Evolutionary conservation across 2,888 invertebrate species (phyloP).

Genomic region (Leucozona laternaria): DNA sequence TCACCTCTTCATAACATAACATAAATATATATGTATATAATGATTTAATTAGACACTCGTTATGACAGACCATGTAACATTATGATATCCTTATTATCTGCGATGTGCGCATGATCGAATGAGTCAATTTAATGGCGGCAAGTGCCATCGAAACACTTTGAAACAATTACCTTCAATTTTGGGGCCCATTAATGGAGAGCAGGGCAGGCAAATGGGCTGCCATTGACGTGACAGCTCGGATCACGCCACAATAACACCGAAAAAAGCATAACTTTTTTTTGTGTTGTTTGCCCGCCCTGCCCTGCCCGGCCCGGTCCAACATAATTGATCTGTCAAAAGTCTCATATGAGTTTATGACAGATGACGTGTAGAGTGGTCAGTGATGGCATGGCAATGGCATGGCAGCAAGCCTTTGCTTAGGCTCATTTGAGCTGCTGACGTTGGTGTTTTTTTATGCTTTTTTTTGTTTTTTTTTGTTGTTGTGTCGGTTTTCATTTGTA

Average conservation of each 20-base stretch:
- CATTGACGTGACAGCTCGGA: constrained; percentile 72
- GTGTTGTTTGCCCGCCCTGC: constrained; percentile 16
- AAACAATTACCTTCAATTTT: constrained; percentile 73
- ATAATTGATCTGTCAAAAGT: constrained; percentile 76
- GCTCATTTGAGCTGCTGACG: constrained; percentile 68
- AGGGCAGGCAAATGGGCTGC: constrained; percentile 67
- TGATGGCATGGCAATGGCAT: constrained; percentile 20
- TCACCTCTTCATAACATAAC: constrained; percentile 27
- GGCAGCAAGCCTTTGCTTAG: constrained; percentile 43
- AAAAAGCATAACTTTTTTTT: constrained; percentile 12
- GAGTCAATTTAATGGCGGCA: constrained; percentile 70
- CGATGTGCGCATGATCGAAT: constrained; percentile 57
- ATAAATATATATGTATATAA: constrained; percentile 46
- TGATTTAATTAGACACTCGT: constrained; percentile 73
- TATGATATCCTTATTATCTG: constrained; percentile 74
- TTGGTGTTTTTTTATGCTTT: constrained; percentile 32
- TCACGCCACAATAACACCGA: constrained; percentile 57
- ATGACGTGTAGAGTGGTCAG: constrained; percentile 70
- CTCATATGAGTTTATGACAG: constrained; percentile 70
- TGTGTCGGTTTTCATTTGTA: constrained; percentile 9
- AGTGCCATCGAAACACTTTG: constrained; percentile 70
- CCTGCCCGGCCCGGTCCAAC: constrained; percentile 43
- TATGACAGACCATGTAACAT: constrained; percentile 68
- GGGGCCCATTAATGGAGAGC: constrained; percentile 64
- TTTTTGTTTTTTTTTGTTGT: constrained; percentile 18